Conservation (phyloP, 2,888 invertebrate species). For the Mimumesa dahlbomi region DNA sequence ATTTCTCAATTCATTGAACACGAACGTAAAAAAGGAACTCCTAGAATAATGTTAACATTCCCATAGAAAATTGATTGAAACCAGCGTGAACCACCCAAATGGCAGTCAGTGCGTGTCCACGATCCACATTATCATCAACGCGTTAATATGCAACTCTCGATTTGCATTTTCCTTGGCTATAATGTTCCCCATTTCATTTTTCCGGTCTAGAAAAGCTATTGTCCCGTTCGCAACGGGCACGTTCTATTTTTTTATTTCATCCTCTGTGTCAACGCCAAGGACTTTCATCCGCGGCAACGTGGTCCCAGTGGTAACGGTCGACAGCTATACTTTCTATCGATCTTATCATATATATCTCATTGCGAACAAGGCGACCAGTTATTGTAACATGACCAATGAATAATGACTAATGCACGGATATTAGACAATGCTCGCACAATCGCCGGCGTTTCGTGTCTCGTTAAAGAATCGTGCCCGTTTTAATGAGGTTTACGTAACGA, state of each 20-base stretch:
- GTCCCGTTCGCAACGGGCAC: slow-evolving; percentile 24
- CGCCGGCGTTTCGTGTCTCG: slow-evolving; percentile 1
- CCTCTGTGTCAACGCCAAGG: slow-evolving; percentile 47
- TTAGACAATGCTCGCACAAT: slow-evolving; percentile 37
- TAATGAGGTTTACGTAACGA: background rate
- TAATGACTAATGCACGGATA: slow-evolving; percentile 46
- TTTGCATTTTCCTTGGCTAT: too few species aligned
- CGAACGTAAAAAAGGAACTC: too few species aligned
- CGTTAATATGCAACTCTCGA: too few species aligned
- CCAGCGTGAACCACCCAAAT: too few species aligned
- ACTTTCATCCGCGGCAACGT: slow-evolving; percentile 35
- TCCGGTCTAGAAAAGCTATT: slow-evolving; percentile 22
- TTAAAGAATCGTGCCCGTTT: background rate
- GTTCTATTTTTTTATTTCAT: slow-evolving; percentile 21
- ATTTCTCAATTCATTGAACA: too few species aligned
- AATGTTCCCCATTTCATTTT: background rate
- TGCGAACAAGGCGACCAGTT: slow-evolving; percentile 41
- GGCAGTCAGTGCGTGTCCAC: too few species aligned
- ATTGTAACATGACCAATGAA: slow-evolving; percentile 47
- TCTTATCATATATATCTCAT: slow-evolving; percentile 50
- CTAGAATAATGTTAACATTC: too few species aligned
- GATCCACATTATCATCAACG: too few species aligned
- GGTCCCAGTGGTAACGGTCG: slow-evolving; percentile 36
- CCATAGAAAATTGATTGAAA: too few species aligned
- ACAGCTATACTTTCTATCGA: slow-evolving; percentile 53